Base-by-base conservation (phyloP, 1,140 invertebrate genomes). In the Panulirus ornatus region DNA sequence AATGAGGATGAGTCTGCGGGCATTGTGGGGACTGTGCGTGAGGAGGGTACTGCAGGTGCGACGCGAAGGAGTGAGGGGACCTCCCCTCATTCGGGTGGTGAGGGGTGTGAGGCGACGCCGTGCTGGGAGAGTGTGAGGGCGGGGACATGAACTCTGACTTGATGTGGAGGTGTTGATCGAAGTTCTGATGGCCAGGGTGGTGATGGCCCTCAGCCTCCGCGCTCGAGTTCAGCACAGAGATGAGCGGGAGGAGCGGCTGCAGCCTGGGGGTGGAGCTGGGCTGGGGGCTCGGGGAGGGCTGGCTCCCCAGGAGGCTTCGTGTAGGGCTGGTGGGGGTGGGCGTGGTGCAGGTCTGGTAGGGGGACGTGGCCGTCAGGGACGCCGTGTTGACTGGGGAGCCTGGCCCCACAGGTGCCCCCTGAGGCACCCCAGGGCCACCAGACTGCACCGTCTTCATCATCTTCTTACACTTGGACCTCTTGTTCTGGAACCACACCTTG, bases 401-500 rank as follows among this genome's bases (percentile, higher is more conserved):
- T 1, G 14, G 30, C n/a, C 3, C 81, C 22, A 51, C 40, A 30
- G 27, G 63, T n/a, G 47, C 54, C 34, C 38, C 58, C 14, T 63
- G 51, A 2, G 22, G 9, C 0, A 22, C 54, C 27, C 44, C 1
- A 9, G 27, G 30, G 6, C 81, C 81, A 5, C 90, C 90, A 11
- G 70, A 42, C 36, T 87, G 84, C 40, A 75, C 44, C 16, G 85
- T 73, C 76, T 91, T 91, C 84, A 75, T 82, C 81, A 88, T 87
- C 30, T 87, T 87, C 85, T 91, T 91, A 78, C 27, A 88, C 36
- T 91, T 88, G 16, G 90, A 91, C 44, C 90, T 54, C 78, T 81
- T 83, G 51, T 91, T 91, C 58, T 91, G 90, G 47, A 91, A 91
- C 90, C 90, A 91, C 27, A 91, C 81, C 51, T 91, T 91, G 22